Conservation (phyloP, 2,113 vertebrate species). For the Phyllostomus discolor region DNA sequence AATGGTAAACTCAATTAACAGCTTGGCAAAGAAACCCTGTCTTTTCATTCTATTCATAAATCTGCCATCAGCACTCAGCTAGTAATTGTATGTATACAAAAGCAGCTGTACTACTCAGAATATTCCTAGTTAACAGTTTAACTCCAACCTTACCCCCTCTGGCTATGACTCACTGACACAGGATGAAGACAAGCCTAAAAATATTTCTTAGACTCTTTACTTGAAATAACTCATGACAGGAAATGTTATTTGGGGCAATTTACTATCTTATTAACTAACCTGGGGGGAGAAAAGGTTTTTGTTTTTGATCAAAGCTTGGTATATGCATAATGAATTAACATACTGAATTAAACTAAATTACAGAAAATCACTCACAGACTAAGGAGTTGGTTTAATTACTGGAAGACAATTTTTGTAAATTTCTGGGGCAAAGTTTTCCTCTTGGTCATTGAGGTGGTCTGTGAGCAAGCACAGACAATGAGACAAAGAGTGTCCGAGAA, state of each 20-base stretch:
- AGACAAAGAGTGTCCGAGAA: background rate
- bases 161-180: background rate
- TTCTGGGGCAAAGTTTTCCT: background rate
- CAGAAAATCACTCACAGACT: background rate
- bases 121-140: background rate
- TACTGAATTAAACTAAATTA: background rate
- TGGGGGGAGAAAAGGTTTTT: background rate
- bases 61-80: background rate
- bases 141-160: background rate
- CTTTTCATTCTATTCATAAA: background rate
- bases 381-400: background rate
- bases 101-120: background rate
- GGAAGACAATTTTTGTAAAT: background rate
- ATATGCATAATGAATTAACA: background rate
- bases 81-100: background rate
- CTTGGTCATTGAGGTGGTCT: rapidly evolving
- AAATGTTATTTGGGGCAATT: background rate
- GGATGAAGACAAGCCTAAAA: background rate
- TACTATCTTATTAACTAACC: background rate
- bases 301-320: background rate
- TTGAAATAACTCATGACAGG: background rate
- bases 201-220: background rate
- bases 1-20: constrained; percentile 37
- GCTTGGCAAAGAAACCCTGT: constrained; percentile 1
- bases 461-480: background rate